These are phyloP conservation scores for Sternarchorhynchus goeldii DNA, from an alignment of 2,797 vertebrate genomes.

Conservation along the genomic window DNA sequence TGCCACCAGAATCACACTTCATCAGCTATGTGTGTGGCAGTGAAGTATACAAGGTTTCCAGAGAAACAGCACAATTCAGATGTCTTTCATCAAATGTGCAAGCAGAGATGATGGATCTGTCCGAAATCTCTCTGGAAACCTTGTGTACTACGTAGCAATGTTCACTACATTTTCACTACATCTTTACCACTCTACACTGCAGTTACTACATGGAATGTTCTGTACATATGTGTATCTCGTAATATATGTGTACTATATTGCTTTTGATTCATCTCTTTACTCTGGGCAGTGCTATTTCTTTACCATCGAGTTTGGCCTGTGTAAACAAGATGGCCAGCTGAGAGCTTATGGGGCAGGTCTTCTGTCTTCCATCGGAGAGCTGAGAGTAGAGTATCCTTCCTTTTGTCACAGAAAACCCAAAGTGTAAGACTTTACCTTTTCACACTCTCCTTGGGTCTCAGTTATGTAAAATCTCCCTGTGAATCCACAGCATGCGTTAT, in stretches of 20 bases:
- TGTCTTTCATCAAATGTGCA: too few relatives aligned
- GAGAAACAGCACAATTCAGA: too few relatives aligned
- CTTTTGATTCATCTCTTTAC: slow-evolving; percentile 15
- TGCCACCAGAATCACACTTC: slow-evolving; percentile 42
- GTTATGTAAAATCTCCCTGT: not conserved
- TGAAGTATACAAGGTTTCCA: too few relatives aligned
- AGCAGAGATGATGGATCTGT: too few relatives aligned
- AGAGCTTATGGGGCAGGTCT: slow-evolving; percentile 94
- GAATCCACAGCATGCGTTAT: slow-evolving; percentile 86
- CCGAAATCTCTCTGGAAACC: too few relatives aligned
- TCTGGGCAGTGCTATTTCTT: slow-evolving; percentile 94
- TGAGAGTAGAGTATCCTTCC: slow-evolving; percentile 77
- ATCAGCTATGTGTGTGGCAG: too few relatives aligned
- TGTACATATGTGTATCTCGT: too few relatives aligned
- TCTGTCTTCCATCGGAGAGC: slow-evolving; percentile 93
- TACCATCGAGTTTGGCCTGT: slow-evolving; percentile 96
- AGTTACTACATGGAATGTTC: too few relatives aligned
- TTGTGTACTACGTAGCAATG: too few relatives aligned
- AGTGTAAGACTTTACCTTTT: slow-evolving; percentile 19
- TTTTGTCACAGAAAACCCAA: not conserved
- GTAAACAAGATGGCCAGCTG: slow-evolving; percentile 94
- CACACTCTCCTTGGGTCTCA: not conserved
- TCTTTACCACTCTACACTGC: too few relatives aligned
- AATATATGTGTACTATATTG: too few relatives aligned
- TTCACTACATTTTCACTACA: too few relatives aligned